Evolutionary conservation across 1,140 invertebrate species (phyloP).

Genomic region (Teleopsis dalmanni): DNA sequence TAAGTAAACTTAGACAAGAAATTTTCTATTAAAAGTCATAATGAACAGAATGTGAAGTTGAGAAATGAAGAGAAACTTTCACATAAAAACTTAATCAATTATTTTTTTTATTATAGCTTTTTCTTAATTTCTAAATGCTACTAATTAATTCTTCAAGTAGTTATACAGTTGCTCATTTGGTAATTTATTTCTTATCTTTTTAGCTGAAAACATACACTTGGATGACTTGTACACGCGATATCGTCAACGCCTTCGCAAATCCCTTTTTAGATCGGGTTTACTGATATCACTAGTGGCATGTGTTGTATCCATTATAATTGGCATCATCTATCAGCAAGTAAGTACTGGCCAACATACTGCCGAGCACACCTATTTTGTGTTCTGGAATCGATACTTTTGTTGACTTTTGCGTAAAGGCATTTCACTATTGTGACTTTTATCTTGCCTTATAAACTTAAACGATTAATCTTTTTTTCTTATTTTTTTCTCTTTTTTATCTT

Average conservation of each 20-base stretch:
- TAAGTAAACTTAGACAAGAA: too few relatives aligned
- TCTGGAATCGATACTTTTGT: too few relatives aligned
- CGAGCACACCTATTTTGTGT: too few relatives aligned
- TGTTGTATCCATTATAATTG: constrained; percentile 39
- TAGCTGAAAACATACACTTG: constrained; percentile 41
- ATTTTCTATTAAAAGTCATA: too few relatives aligned
- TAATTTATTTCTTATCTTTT: constrained; percentile 6
- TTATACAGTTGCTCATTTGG: not conserved
- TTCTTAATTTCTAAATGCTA: not conserved
- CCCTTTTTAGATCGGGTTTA: constrained; percentile 39
- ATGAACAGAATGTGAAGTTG: too few relatives aligned
- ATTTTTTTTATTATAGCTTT: not conserved
- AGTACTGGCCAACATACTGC: constrained; percentile 17
- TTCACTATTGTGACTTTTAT: too few relatives aligned
- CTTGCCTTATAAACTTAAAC: too few relatives aligned
- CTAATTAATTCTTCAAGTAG: too few relatives aligned
- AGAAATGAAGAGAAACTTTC: too few relatives aligned
- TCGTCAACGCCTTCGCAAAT: constrained; percentile 41
- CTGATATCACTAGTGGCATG: constrained; percentile 39
- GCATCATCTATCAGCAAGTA: constrained; percentile 34
- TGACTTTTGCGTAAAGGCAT: too few relatives aligned
- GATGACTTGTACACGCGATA: constrained; percentile 44
- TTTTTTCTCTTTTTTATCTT: not conserved
- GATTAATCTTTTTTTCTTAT: not conserved
- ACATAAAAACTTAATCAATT: too few relatives aligned